Percentiles rank a stretch among this genome's conserved stretches.
Evolutionary conservation across 2,888 invertebrate species (phyloP).

Genomic region (Teinopalpus imperialis): DNA sequence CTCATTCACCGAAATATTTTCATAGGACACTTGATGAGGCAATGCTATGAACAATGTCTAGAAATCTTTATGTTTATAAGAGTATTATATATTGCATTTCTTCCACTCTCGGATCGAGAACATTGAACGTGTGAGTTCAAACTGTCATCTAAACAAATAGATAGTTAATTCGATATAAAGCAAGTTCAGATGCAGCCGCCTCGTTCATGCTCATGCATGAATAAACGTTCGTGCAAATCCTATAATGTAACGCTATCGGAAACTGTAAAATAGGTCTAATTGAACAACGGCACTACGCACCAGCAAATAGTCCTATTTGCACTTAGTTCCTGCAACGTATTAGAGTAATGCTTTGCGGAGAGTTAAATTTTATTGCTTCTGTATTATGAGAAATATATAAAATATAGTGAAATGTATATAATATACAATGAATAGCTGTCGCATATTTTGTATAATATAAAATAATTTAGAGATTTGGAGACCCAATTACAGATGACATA

Average conservation of each 20-base stretch:
- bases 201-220: constrained; percentile 19
- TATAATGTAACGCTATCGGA: constrained; percentile 11
- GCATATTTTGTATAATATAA: too few species aligned
- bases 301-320: constrained; percentile 8
- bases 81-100: too few species aligned
- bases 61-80: too few species aligned
- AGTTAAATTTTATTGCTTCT: background rate
- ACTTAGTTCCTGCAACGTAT: background rate
- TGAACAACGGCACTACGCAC: constrained; percentile 3
- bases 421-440: too few species aligned
- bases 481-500: too few species aligned
- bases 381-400: background rate
- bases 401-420: too few species aligned
- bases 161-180: constrained; percentile 4
- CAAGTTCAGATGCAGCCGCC: background rate
- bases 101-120: too few species aligned
- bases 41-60: too few species aligned
- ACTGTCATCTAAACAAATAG: constrained; percentile 1
- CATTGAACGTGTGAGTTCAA: too few species aligned
- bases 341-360: background rate
- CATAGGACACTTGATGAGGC: too few species aligned
- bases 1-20: too few species aligned
- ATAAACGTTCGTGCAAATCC: constrained; percentile 9
- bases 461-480: too few species aligned
- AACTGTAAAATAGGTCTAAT: constrained; percentile 19